A percentile compares a stretch with the other conserved stretches of the same genome.
Evolutionary conservation across 1,140 invertebrate species (phyloP).

Genomic region (Papilio aristodemus): DNA sequence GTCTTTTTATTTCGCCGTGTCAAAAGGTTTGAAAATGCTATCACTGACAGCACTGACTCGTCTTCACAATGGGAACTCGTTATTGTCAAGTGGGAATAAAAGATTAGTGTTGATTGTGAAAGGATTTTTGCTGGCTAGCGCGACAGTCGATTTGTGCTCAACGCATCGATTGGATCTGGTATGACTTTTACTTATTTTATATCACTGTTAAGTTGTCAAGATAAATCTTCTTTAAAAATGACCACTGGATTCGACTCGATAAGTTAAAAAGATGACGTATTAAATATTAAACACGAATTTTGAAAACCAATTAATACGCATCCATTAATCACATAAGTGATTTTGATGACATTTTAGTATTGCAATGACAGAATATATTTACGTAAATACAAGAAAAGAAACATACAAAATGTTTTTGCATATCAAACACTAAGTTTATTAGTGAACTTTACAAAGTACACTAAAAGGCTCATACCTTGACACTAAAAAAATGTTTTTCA

Average conservation of each 20-base stretch:
- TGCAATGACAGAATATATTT: no score
- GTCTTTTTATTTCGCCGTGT: background rate
- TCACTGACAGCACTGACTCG: conserved; percentile 30
- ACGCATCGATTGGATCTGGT: conserved; percentile 12
- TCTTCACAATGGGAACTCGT: conserved; percentile 31
- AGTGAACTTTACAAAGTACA: no score
- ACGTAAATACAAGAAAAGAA: no score
- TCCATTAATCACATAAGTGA: no score
- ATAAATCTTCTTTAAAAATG: background rate
- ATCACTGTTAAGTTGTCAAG: background rate
- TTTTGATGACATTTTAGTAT: no score
- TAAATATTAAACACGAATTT: background rate
- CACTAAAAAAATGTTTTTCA: no score
- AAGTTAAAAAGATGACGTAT: background rate
- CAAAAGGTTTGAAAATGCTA: conserved; percentile 13
- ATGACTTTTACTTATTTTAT: conserved; percentile 16
- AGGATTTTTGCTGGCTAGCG: conserved; percentile 21
- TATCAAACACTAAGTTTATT: no score
- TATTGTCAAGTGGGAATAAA: conserved; percentile 31
- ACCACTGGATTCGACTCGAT: background rate
- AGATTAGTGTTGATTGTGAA: conserved; percentile 31
- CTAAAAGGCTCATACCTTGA: no score
- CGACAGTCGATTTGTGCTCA: conserved; percentile 7
- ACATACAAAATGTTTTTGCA: no score
- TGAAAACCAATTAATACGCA: no score